Evolutionary conservation across 2,797 vertebrate genomes (phyloP).

Genomic region (Acanthornis magna): DNA sequence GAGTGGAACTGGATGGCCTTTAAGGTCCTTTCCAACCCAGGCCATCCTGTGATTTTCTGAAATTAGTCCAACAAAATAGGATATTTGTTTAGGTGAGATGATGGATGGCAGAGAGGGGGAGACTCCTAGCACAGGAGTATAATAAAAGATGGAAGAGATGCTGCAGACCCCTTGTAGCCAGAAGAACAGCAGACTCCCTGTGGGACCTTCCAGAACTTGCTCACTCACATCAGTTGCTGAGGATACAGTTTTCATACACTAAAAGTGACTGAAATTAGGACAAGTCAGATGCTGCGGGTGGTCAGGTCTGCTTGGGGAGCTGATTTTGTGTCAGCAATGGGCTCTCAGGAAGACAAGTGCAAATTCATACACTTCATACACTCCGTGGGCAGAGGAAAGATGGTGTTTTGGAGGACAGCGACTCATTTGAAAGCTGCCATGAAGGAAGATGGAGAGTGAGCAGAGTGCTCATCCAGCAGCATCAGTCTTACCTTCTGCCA

Average conservation of each 20-base stretch:
- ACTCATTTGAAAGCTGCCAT: neutral
- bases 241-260: neutral
- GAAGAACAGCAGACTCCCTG: neutral
- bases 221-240: neutral
- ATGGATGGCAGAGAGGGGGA: neutral
- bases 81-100: neutral
- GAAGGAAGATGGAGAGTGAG: neutral
- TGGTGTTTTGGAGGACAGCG: neutral
- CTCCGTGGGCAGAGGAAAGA: neutral
- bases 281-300: neutral
- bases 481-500: neutral
- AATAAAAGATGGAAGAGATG: neutral
- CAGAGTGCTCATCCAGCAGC: neutral
- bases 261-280: neutral
- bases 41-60: no score
- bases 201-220: neutral
- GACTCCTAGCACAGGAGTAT: neutral
- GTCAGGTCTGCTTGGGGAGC: neutral
- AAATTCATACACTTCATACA: neutral
- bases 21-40: neutral
- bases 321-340: neutral
- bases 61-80: neutral
- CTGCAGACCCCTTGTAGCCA: neutral
- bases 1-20: neutral
- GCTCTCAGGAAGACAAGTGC: neutral